These are phyloP conservation scores for Blera fallax DNA, from an alignment of 2,888 invertebrate species.

Conservation along the genomic window DNA sequence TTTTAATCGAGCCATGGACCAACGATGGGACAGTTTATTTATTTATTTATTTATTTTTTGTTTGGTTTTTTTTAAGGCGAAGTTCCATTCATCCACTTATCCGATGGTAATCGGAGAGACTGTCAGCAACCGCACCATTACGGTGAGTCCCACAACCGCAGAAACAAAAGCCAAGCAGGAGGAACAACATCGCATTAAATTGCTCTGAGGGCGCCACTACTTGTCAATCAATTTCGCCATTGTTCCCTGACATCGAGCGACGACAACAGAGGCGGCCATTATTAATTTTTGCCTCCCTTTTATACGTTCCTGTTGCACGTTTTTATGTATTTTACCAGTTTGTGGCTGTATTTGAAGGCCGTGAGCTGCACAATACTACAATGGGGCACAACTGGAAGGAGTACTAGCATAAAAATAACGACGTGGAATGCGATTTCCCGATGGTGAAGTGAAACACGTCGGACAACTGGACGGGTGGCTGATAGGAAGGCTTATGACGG, in stretches of 20 bases:
- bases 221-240: slow-evolving; percentile 73
- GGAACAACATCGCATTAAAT: slow-evolving; percentile 71
- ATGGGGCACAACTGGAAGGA: slow-evolving; percentile 15
- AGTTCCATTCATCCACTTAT: slow-evolving; percentile 68
- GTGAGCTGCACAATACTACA: slow-evolving; percentile 7
- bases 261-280: slow-evolving; percentile 66
- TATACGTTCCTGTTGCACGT: slow-evolving; percentile 48
- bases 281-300: slow-evolving; percentile 71
- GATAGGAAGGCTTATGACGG: slow-evolving; percentile 31
- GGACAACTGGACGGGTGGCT: slow-evolving; percentile 30
- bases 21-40: slow-evolving; percentile 46
- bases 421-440: slow-evolving; percentile 37
- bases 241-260: slow-evolving; percentile 68
- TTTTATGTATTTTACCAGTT: slow-evolving; percentile 49
- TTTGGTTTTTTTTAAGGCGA: slow-evolving; percentile 26
- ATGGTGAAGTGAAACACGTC: slow-evolving; percentile 42
- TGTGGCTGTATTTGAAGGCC: slow-evolving; percentile 47
- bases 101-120: slow-evolving; percentile 65
- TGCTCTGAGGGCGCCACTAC: slow-evolving; percentile 72
- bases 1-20: slow-evolving; percentile 52
- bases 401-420: slow-evolving; percentile 34
- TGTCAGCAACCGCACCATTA: slow-evolving; percentile 61
- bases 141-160: slow-evolving; percentile 61
- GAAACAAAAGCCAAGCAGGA: slow-evolving; percentile 71
- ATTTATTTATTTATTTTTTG: background rate